Evolutionary conservation across 2,113 vertebrate species (phyloP), one percentile per base, ranked within the genome.

Genomic region (Xiphophorus hellerii): DNA sequence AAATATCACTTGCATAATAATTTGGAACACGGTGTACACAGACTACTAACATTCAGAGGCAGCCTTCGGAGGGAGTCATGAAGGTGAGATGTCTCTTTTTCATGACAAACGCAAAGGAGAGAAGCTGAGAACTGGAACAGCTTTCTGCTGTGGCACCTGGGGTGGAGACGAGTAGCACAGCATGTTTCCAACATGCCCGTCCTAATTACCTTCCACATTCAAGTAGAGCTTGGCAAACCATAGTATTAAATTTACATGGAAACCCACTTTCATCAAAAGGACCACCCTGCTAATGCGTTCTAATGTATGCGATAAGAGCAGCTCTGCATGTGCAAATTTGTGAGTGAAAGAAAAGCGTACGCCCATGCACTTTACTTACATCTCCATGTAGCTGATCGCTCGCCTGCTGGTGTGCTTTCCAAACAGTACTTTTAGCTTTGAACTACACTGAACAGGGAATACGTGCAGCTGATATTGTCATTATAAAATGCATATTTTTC

Each of bases 171-270:
- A 89, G 86, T 86, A 84, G 86, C 89, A 79, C 78, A 86, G 82
- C 78, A 82, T 87, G 85, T 88, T 92, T 93, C 90, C 82, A 81
- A 77, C 80, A 83, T 89, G 89, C 83, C 93, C 88, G 83, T 88
- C 83, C 88, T 91, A 86, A 92, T 94, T 93, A 93, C 72, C 86
- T 87, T 92, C 82, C 84, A 92, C 84, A 88, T 81, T 91, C 74
- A 87, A 85, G 84, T 90, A 74, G 76, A 67, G 80, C 89, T 85
- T 77, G 12, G 89, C 89, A 92, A 90, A 89, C 85, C 88, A 80
- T 85, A 83, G 74, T 82, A 91, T 93, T 90, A 95, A 94, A 94
- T 89, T 93, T 93, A 93, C 86, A 94, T 92, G 88, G 80, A 88
- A 92, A 91, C 89, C 90, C 85, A 87, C 84, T 92, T 94, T 89